Conservation (phyloP, 2,797 vertebrate genomes). For the Stomatorhinus walkeri region DNA sequence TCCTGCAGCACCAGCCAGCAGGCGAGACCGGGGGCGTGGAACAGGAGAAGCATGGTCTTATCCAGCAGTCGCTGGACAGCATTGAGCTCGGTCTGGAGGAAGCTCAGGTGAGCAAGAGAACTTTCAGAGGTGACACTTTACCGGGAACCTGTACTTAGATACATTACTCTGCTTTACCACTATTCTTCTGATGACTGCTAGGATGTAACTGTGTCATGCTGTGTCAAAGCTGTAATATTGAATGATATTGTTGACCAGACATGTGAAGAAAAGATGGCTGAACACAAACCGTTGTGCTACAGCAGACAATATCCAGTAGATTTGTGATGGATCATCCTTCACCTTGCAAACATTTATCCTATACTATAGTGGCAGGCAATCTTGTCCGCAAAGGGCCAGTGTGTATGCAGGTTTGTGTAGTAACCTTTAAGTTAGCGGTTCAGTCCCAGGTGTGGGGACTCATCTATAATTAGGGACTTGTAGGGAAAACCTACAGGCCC, state of each 20-base stretch:
- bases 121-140: not conserved
- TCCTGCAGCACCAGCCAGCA: constrained; percentile 29
- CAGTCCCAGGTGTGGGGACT: not conserved
- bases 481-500: not conserved
- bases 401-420: not conserved
- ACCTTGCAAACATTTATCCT: not conserved
- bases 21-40: constrained; percentile 50
- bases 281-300: not conserved
- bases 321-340: not conserved
- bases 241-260: not conserved
- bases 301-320: not conserved
- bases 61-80: constrained; percentile 62
- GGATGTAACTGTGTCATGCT: not conserved
- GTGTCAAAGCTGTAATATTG: not conserved
- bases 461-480: not conserved
- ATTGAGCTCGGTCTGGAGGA: constrained; percentile 69
- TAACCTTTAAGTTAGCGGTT: not conserved
- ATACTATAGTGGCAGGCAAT: not conserved
- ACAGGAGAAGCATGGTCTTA: constrained; percentile 62
- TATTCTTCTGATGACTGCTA: not conserved
- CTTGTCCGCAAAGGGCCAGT: not conserved
- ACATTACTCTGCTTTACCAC: not conserved
- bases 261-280: not conserved
- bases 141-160: not conserved
- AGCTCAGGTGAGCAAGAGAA: constrained; percentile 38